Evolutionary conservation across 2,797 vertebrate species (phyloP), one percentile per base, ranked within the genome.

Genomic region (Florisuga fusca): DNA sequence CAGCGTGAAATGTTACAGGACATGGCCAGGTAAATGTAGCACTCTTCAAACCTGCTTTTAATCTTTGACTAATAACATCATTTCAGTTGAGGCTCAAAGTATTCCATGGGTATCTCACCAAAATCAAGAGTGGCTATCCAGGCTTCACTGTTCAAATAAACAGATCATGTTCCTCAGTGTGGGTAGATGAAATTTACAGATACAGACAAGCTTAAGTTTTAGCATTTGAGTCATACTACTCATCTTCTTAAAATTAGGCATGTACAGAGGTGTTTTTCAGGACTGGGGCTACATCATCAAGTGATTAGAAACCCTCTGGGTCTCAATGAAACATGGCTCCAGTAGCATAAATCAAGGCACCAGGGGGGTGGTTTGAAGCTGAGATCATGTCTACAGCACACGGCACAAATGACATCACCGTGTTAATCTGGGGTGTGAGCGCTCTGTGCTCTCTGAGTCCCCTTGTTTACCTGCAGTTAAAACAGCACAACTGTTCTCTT

Each of bases 261-360:
- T 93, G 94, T 97, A 91, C 45, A 66, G 76, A 96, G 71, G 91
- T 96, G 89, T 96, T 93, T 86, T 86, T 75, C 54, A 78, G 64
- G 72, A 87, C 19, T 4, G 41, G 45, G 68, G 57, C 83, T 90
- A 92, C 90, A 95, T 94, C 87, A 89, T 38, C 3, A 1, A 63
- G 91, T 73, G 84, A 92, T 96, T 95, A 95, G 92, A 95, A 96
- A 95, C 93, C 93, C 95, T 93, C 93, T 95, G 94, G 92, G 88
- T 94, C 31, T 93, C 90, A 95, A 94, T 95, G 96, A 96, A 94
- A 93, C 41, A 94, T 82, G 95, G 92, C 93, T 95, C 92, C 93
- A 95, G 67, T 7, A 84, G 64, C 80, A 95, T 38, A 94, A 74
- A 96, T 93, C 95, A 92, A 89, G 95, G 93, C 48, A 92, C 63